These are phyloP conservation scores for Xiphorhynchus erythropygius DNA, from an alignment of 2,797 vertebrate genomes.

Conservation along the genomic window DNA sequence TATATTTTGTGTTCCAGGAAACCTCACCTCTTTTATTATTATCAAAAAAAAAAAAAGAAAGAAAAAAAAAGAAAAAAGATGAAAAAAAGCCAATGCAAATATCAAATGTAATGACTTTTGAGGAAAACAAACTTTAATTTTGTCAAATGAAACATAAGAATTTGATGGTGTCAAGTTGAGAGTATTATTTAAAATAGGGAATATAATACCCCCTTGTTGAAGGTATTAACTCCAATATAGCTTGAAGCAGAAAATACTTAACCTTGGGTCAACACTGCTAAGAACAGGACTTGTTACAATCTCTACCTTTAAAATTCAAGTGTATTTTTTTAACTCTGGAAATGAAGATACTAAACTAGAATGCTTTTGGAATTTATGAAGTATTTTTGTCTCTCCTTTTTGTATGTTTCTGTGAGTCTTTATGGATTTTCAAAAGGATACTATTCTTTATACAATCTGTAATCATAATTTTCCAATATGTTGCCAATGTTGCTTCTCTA, in stretches of 20 bases:
- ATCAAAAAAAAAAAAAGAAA: neutral
- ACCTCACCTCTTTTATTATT: neutral
- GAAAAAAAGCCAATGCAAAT: too few relatives aligned
- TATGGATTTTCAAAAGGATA: conserved; percentile 2
- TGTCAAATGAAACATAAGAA: neutral
- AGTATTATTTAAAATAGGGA: neutral
- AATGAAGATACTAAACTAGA: neutral
- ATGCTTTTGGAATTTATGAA: neutral
- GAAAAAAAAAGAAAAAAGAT: neutral
- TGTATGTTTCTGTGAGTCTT: neutral
- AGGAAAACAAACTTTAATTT: too few relatives aligned
- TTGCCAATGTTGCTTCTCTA: neutral
- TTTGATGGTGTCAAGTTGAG: neutral
- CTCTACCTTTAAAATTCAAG: neutral
- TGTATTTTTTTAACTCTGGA: neutral
- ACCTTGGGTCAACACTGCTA: neutral
- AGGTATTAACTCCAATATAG: neutral
- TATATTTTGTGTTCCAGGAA: neutral
- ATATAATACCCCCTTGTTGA: neutral
- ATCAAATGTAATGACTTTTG: too few relatives aligned
- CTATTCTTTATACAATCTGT: conserved; percentile 20
- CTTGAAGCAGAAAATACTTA: neutral
- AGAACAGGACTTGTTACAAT: neutral
- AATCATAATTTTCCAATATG: neutral
- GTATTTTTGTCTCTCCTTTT: neutral